phyloP scores from a whole-genome alignment of 2,113 vertebrate genomes.

The Tachuris rubrigastra region DNA sequence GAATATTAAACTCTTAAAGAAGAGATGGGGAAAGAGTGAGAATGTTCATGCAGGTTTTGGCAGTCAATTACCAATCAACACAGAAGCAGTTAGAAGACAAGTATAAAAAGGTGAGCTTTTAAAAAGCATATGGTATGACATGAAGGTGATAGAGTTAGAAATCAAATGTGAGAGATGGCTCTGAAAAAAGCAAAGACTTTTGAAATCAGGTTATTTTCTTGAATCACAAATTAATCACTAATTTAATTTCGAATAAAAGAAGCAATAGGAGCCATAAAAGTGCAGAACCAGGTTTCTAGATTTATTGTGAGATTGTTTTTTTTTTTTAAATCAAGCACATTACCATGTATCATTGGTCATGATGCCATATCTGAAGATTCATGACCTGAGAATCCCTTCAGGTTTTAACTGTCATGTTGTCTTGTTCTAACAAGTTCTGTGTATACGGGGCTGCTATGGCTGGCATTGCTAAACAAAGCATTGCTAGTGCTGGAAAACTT shows the following conservation, averaged over 20 bases:
- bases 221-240: background rate
- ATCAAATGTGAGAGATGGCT: background rate
- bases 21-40: background rate
- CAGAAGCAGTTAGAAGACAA: background rate
- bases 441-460: background rate
- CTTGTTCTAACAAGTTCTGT: background rate
- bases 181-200: background rate
- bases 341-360: rapidly evolving
- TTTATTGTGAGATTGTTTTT: background rate
- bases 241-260: background rate
- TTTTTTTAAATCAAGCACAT: background rate
- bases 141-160: background rate
- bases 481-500: background rate
- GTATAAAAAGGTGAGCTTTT: background rate
- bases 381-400: background rate
- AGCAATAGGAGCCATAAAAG: background rate
- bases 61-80: background rate
- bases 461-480: background rate
- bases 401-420: background rate
- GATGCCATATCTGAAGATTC: background rate
- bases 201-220: background rate
- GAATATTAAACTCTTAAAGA: background rate
- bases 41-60: background rate
- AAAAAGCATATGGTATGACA: background rate
- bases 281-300: background rate